A percentile compares a stretch with the other conserved stretches of the same genome.
Conservation (phyloP, 2,113 vertebrate species). For the Megaleporinus macrocephalus region DNA sequence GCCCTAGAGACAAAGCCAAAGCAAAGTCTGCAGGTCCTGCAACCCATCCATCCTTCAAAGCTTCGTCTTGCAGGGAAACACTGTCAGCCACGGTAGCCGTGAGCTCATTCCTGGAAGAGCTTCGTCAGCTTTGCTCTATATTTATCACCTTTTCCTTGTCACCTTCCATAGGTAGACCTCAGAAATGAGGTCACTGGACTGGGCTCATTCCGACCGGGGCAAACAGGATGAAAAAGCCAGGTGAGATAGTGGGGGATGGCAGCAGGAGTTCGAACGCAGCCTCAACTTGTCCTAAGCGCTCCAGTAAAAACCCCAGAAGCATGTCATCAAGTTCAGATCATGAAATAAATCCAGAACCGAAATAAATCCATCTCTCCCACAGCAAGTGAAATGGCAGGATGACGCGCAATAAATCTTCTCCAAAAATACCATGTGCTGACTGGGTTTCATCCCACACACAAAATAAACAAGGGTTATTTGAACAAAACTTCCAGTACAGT, state of each 20-base stretch:
- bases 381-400: slow-evolving; percentile 11
- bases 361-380: slow-evolving; percentile 7
- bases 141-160: slow-evolving; percentile 36
- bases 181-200: background rate
- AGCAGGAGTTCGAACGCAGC: background rate
- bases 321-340: background rate
- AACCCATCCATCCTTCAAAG: slow-evolving; percentile 7
- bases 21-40: slow-evolving; percentile 1
- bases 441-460: slow-evolving; percentile 8
- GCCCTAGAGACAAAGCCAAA: slow-evolving; percentile 1
- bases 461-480: slow-evolving; percentile 15
- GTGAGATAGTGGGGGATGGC: background rate
- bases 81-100: slow-evolving; percentile 48
- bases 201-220: background rate
- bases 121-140: slow-evolving; percentile 48
- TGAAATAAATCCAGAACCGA: background rate
- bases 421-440: slow-evolving; percentile 13
- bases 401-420: background rate
- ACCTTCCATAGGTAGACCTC: background rate
- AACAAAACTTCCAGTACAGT: background rate
- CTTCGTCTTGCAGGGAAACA: background rate
- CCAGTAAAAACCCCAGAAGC: background rate
- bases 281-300: too few relatives aligned
- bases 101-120: slow-evolving; percentile 60
- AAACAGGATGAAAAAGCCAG: background rate